Evolutionary conservation across 2,888 invertebrate species (phyloP).

Genomic region (Noctua pronuba): DNA sequence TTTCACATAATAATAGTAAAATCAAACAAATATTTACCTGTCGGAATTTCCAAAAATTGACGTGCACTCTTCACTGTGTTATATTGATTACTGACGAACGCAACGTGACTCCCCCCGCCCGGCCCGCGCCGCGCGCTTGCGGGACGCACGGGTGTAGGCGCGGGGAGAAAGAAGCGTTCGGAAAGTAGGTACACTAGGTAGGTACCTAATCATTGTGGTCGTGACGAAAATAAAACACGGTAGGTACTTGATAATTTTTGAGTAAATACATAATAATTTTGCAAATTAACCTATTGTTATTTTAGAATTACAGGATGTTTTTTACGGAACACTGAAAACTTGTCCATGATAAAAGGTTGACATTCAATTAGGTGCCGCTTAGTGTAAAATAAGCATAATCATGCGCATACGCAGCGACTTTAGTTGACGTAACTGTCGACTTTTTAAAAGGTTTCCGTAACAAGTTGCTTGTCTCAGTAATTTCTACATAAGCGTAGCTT

Average conservation of each 20-base stretch:
- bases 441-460: background rate
- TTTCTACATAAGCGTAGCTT: background rate
- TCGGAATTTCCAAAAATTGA: background rate
- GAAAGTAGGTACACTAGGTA: background rate
- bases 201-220: background rate
- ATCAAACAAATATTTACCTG: slow-evolving; percentile 22
- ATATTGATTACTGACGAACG: slow-evolving; percentile 25
- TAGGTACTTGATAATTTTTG: background rate
- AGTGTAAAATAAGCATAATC: background rate
- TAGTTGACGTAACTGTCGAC: background rate
- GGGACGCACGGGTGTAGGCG: background rate
- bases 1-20: background rate
- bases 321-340: background rate
- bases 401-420: background rate
- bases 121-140: background rate
- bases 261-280: background rate
- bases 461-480: too few relatives aligned
- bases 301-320: background rate
- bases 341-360: too few relatives aligned
- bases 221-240: background rate
- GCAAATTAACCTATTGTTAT: too few relatives aligned
- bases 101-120: background rate
- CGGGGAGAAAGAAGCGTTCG: background rate
- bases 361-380: background rate
- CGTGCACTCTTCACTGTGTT: slow-evolving; percentile 10